Evolutionary conservation across 2,888 invertebrate genomes (phyloP), one percentile per base, ranked within the genome.

Genomic region (Phortica okadai): DNA sequence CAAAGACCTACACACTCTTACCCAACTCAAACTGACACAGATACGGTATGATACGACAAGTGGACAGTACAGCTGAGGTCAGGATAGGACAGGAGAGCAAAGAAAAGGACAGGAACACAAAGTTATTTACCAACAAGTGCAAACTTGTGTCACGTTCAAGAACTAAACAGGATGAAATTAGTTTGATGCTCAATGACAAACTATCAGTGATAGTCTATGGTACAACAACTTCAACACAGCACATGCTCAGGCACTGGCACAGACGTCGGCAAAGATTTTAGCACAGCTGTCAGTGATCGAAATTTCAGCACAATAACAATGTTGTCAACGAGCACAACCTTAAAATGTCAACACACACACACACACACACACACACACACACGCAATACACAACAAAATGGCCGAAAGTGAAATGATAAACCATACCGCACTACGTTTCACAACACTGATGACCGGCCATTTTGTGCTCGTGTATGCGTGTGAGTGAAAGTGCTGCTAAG

Each of bases 61-160:
- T 21, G 50, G 64, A 25, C 54, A 74, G 67, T n/a, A 66, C 41
- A 16, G 42, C 69, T 69, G 50, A 56, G 42, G 67, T 41, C 41
- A 54, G 21, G 14, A 21, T 50, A 21, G 50, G 64, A 25, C 44
- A 74, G 67, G 16, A 66, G 41, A 67, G 41, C 58, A 69, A n/a
- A 42, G 41, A n/a, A 25, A 11, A 50, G 75, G 62, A n/a, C 45
- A n/a, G 58, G 16, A 74, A 16, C 21, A 10, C 62, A 78, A 78
- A 77, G 84, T 80, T 79, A 77, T 79, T 76, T 77, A 69, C 79
- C 79, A 75, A 76, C 75, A 79, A 87, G 84, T 86, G 83, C 83
- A 80, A 81, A 86, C 82, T 87, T 82, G 82, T 87, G 86, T 84
- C 85, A 88, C 88, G 88, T 88, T 83, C 85, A 84, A 85, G 84